Base-by-base conservation (phyloP, 1,140 invertebrate genomes). In the Tetramorium parvispinum region DNA sequence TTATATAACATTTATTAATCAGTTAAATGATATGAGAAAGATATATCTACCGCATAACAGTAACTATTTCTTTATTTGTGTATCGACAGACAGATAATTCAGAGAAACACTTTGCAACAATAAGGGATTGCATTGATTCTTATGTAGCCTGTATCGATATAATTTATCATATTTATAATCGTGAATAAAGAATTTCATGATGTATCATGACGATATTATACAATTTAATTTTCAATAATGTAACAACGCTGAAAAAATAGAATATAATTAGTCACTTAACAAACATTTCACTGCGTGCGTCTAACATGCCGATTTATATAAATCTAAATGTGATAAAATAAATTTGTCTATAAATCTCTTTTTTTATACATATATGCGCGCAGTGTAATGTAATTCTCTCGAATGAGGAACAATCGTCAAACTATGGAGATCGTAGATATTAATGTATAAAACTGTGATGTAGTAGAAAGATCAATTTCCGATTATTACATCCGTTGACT, bases 1-100 rank as follows among this genome's bases (percentile, higher is more conserved):
- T 77, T 57, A 27, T 7, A 59, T 82, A 82, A 71, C 66, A 71
- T 89, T 86, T 89, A 89, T 88, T 88, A 24, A 63, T 59, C n/a
- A 32, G 43, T 70, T 43, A 4, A 66, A 24, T 18, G n/a, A 71
- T 73, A 55, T 88, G 68, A 73, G 46, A 49, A 55, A 78, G 46
- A 37, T 68, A 68, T 53, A 49, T 70, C 5, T 24, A 13, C 16
- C n/a, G 13, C 8, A 32, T 66, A 66, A 63, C 7, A 24, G 49
- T 51, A 16, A 51, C 13, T 65, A 70, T 6, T 24, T 68, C 51
- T 79, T 53, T 81, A 61, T 86, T n/a, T 27, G 37, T 63, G 37
- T 70, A 81, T 66, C 32, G 65, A 66, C 57, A 70, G 61, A 77
- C 27, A 66, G 37, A 57, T 77, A 57, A 71, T 75, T 21, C 24